These are phyloP conservation scores for Hyla sarda DNA, from an alignment of 2,113 vertebrate genomes.

Conservation along the genomic window DNA sequence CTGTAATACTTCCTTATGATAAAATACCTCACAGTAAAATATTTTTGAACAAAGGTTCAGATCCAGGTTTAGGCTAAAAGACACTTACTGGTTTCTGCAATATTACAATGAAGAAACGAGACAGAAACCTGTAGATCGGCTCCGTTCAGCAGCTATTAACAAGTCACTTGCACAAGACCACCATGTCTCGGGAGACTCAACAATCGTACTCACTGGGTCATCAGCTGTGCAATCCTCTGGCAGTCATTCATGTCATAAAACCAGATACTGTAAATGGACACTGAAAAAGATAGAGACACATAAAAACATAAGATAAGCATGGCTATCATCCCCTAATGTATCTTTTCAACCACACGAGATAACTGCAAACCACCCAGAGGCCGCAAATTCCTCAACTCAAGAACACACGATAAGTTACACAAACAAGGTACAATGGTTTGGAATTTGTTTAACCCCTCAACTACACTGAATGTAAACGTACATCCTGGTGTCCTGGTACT, in stretches of 20 bases:
- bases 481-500: too few species aligned
- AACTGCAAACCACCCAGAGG: slow-evolving; percentile 30
- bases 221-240: slow-evolving; percentile 94
- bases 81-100: background rate
- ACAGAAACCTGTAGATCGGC: background rate
- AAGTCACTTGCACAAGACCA: background rate
- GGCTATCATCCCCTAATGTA: slow-evolving; percentile 24
- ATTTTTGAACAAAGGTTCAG: too few species aligned
- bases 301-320: slow-evolving; percentile 48
- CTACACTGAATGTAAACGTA: too few species aligned
- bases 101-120: background rate
- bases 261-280: slow-evolving; percentile 99
- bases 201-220: slow-evolving; percentile 88
- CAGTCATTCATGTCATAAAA: slow-evolving; percentile 98
- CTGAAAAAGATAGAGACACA: slow-evolving; percentile 72
- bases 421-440: too few species aligned
- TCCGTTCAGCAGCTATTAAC: background rate
- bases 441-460: too few species aligned
- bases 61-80: background rate
- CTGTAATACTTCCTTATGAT: too few species aligned
- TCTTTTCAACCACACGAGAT: slow-evolving; percentile 54
- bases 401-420: background rate
- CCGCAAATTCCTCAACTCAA: background rate
- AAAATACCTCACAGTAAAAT: background rate
- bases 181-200: background rate